Conservation (phyloP, 2,797 vertebrate genomes). For the Cirrhinus mrigala region DNA sequence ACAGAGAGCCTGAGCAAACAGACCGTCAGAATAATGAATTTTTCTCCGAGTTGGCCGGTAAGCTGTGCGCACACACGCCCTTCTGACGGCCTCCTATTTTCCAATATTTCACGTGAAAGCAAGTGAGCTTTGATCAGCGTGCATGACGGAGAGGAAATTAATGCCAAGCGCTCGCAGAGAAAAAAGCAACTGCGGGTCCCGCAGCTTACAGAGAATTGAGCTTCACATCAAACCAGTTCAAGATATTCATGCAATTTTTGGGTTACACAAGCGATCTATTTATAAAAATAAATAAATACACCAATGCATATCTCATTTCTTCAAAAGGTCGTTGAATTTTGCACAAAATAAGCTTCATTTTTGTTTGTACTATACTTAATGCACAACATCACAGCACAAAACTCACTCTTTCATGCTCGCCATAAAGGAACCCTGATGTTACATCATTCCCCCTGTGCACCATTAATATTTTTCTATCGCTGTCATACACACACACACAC, state of each 20-base stretch:
- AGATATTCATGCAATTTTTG: constrained; percentile 9
- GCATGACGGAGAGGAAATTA: constrained; percentile 42
- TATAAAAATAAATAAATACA: constrained; percentile 21
- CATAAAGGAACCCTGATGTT: constrained; percentile 71
- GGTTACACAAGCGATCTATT: background rate
- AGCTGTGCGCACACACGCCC: constrained; percentile 60
- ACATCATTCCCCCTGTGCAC: constrained; percentile 74
- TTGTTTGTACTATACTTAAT: background rate
- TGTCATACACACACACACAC: background rate
- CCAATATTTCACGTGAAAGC: constrained; percentile 72
- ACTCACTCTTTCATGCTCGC: constrained; percentile 28
- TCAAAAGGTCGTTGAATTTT: constrained; percentile 19
- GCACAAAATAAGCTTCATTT: constrained; percentile 14
- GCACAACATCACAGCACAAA: constrained; percentile 38
- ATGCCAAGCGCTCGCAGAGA: background rate
- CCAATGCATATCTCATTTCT: constrained; percentile 16
- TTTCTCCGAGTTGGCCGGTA: constrained; percentile 65
- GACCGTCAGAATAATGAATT: constrained; percentile 73
- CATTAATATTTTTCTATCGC: constrained; percentile 34
- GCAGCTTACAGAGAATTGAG: background rate
- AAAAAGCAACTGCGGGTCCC: background rate
- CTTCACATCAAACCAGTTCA: background rate
- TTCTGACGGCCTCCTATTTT: constrained; percentile 72
- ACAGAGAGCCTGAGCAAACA: constrained; percentile 51
- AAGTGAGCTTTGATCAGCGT: constrained; percentile 51